phyloP scores from a whole-genome alignment of 2,113 vertebrate genomes.

The Coryphaenoides rupestris region DNA sequence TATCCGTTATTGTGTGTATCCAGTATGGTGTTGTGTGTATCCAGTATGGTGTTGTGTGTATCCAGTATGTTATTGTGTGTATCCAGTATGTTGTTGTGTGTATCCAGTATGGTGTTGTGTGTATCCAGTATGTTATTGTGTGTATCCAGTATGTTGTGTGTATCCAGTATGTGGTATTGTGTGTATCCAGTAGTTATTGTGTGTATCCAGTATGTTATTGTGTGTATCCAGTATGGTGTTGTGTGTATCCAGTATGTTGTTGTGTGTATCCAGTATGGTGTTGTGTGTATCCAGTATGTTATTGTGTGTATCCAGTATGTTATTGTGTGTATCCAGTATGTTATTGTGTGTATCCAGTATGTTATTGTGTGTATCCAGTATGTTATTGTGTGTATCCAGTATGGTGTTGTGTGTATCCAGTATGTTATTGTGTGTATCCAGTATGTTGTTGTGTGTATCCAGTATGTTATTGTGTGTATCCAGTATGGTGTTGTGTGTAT shows the following conservation, averaged over 20 bases:
- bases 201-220: too few relatives aligned
- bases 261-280: too few relatives aligned
- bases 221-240: neutral
- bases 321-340: too few relatives aligned
- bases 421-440: slow-evolving; percentile 51
- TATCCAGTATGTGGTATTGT: too few relatives aligned
- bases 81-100: slow-evolving; percentile 47
- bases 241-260: neutral
- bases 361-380: slow-evolving; percentile 52
- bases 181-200: neutral
- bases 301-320: neutral
- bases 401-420: neutral
- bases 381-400: neutral
- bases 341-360: neutral
- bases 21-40: slow-evolving; percentile 4
- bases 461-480: neutral
- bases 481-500: slow-evolving; percentile 4
- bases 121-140: too few relatives aligned
- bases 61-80: too few relatives aligned
- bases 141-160: slow-evolving; percentile 53
- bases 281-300: slow-evolving; percentile 45
- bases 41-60: neutral
- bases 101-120: neutral
- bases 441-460: neutral
- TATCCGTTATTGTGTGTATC: neutral